A percentile compares a stretch with the other conserved stretches of the same genome.
Evolutionary conservation across 1,140 invertebrate species (phyloP).

Genomic region (Portunus trituberculatus): DNA sequence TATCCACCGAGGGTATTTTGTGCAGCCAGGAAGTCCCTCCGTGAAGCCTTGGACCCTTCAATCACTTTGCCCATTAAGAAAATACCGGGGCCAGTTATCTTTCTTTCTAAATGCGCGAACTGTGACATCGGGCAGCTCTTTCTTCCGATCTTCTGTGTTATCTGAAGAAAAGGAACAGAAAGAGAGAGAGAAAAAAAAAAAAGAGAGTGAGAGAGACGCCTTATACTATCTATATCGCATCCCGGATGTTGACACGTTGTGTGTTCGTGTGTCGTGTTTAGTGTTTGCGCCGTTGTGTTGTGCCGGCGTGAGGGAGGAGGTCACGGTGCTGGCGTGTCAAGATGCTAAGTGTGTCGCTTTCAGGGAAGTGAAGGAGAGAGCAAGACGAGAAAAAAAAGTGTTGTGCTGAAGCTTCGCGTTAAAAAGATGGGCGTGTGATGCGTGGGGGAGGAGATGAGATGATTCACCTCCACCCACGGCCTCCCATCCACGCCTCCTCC

Average conservation of each 20-base stretch:
- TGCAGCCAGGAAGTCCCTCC: no score
- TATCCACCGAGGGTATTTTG: no score
- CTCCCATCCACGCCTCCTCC: neutral
- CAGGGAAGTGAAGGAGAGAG: neutral
- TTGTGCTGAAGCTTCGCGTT: no score
- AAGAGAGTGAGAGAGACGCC: neutral
- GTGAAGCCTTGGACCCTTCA: no score
- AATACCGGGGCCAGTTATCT: no score
- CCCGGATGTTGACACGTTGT: neutral
- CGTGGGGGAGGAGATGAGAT: slow-evolving; percentile 33
- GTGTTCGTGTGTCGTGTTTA: slow-evolving; percentile 2
- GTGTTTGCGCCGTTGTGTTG: neutral
- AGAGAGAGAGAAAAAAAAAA: neutral
- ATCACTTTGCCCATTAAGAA: no score
- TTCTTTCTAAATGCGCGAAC: no score
- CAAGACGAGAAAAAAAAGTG: slow-evolving; percentile 15
- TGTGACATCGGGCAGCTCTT: no score
- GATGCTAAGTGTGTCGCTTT: neutral
- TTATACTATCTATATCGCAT: neutral
- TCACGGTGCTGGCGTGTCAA: neutral
- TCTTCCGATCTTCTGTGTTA: no score
- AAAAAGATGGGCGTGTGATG: neutral
- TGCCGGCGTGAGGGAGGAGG: neutral
- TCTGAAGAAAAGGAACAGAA: neutral
- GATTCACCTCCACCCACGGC: neutral